phyloP scores from a whole-genome alignment of 2,113 vertebrate species.

The Caloenas nicobarica region DNA sequence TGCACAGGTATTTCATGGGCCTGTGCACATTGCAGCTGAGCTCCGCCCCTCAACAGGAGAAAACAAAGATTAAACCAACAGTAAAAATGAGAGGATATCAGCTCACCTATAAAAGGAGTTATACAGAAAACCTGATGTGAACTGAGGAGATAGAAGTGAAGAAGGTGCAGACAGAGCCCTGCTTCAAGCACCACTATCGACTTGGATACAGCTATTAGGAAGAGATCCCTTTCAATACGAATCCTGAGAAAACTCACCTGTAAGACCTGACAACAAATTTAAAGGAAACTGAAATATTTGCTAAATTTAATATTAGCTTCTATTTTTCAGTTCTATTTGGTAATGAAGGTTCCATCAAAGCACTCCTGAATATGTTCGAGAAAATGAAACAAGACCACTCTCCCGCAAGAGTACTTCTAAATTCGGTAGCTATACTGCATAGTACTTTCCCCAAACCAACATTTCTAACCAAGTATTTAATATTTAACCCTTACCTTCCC shows the following conservation, averaged over 20 bases:
- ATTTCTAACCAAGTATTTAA: not conserved
- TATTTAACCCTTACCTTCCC: conserved; percentile 81
- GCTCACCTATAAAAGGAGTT: not conserved
- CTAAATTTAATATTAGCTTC: not conserved
- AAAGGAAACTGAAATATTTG: not conserved
- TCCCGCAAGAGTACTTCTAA: not conserved
- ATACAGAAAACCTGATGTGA: not conserved
- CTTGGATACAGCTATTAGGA: not conserved
- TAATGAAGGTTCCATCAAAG: not conserved
- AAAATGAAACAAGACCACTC: not conserved
- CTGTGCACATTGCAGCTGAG: not conserved
- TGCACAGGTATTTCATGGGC: not conserved
- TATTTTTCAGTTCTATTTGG: not conserved
- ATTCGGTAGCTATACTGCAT: too few relatives aligned
- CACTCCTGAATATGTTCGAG: not conserved
- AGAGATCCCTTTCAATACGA: not conserved
- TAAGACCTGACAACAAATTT: not conserved
- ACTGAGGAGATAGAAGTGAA: not conserved
- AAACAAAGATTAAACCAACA: not conserved
- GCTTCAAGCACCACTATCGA: not conserved
- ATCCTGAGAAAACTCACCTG: not conserved
- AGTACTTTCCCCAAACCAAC: not conserved
- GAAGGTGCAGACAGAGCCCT: not conserved
- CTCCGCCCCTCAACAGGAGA: not conserved
- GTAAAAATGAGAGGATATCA: not conserved